These are phyloP conservation scores for Dyspetes luteomarginatus DNA, from an alignment of 2,888 invertebrate genomes.

Conservation along the genomic window DNA sequence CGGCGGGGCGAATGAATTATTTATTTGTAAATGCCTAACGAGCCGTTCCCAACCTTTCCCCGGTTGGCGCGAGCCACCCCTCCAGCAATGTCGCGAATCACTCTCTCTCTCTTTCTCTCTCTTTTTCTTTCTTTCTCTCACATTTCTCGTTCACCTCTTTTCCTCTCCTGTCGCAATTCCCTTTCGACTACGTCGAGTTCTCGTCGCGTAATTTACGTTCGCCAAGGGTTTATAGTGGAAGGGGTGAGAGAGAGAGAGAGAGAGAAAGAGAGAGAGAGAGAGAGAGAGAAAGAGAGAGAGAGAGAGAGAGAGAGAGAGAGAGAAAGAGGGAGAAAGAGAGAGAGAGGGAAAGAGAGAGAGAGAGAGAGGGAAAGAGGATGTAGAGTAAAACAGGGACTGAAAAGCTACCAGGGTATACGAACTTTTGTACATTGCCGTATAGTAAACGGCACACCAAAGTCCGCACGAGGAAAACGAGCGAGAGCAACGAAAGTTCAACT, in stretches of 20 bases:
- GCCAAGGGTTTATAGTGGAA: slow-evolving; percentile 60
- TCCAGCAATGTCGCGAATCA: slow-evolving; percentile 23
- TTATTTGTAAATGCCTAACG: slow-evolving; percentile 76
- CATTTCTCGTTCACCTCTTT: slow-evolving; percentile 40
- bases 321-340: slow-evolving; percentile 35
- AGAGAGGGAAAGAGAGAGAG: slow-evolving; percentile 26
- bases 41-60: slow-evolving; percentile 68
- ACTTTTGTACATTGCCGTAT: slow-evolving; percentile 61
- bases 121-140: slow-evolving; percentile 2
- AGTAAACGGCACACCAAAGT: slow-evolving; percentile 56
- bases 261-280: slow-evolving; percentile 23
- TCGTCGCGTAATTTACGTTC: slow-evolving; percentile 71
- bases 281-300: not conserved
- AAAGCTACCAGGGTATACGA: slow-evolving; percentile 62
- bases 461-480: slow-evolving; percentile 5
- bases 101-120: slow-evolving; percentile 35
- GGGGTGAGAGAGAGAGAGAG: slow-evolving; percentile 36
- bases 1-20: slow-evolving; percentile 72
- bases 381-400: slow-evolving; percentile 31
- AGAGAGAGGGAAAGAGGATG: slow-evolving; percentile 36
- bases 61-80: slow-evolving; percentile 46
- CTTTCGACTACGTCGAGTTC: slow-evolving; percentile 52
- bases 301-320: slow-evolving; percentile 40
- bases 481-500: slow-evolving; percentile 44
- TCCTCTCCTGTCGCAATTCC: slow-evolving; percentile 48